Percentiles rank a stretch among this genome's conserved stretches.
These are phyloP conservation scores for Chelonus insularis DNA, from an alignment of 1,140 invertebrate genomes.

Conservation along the genomic window DNA sequence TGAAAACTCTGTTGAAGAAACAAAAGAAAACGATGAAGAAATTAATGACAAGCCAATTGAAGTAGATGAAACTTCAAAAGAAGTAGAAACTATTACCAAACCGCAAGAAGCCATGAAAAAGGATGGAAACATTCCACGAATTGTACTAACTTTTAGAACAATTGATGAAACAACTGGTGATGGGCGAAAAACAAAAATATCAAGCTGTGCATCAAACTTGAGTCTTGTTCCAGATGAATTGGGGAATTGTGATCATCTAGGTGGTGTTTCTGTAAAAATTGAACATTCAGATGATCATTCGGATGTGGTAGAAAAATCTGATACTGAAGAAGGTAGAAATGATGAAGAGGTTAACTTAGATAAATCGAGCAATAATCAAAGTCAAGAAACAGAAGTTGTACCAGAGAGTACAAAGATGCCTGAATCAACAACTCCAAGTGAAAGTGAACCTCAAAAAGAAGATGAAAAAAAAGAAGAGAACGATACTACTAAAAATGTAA, in stretches of 20 bases:
- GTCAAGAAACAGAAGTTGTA: constrained; percentile 19
- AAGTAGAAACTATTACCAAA: constrained; percentile 28
- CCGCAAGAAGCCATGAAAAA: constrained; percentile 41
- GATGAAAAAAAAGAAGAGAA: constrained; percentile 28
- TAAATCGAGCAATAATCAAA: constrained; percentile 9
- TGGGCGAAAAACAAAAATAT: constrained; percentile 55
- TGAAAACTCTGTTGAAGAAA: background rate
- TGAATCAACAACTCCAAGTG: background rate
- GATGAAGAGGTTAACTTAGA: constrained; percentile 26
- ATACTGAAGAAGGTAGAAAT: constrained; percentile 37
- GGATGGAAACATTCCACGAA: constrained; percentile 49
- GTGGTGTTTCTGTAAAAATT: constrained; percentile 56
- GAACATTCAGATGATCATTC: constrained; percentile 50
- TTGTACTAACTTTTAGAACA: constrained; percentile 56
- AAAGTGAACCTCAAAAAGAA: constrained; percentile 13
- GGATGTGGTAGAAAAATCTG: constrained; percentile 45
- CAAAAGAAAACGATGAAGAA: background rate
- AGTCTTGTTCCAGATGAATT: constrained; percentile 52
- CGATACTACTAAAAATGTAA: background rate
- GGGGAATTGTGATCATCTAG: constrained; percentile 51
- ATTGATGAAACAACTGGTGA: constrained; percentile 56
- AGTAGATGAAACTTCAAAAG: background rate
- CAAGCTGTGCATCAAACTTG: constrained; percentile 53
- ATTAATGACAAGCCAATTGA: background rate
- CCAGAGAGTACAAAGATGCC: constrained; percentile 4